Conservation (phyloP, 1,140 invertebrate species). For the Bombus impatiens region DNA sequence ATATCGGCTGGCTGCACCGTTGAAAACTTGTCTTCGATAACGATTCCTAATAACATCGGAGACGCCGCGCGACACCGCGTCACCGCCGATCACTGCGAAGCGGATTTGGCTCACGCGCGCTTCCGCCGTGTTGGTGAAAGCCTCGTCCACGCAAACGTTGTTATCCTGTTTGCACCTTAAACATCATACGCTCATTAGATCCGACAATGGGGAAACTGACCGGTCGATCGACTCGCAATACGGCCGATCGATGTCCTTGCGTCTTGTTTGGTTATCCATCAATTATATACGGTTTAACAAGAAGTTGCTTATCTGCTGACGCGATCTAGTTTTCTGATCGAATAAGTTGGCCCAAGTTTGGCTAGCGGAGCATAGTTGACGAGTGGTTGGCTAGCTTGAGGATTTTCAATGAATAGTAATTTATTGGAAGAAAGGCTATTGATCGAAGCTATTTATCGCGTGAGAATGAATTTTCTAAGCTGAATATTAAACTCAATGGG, state of each 20-base stretch:
- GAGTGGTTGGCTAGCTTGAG: background rate
- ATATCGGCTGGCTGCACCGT: conserved; percentile 53
- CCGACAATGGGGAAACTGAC: conserved; percentile 40
- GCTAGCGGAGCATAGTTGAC: background rate
- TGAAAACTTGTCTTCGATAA: conserved; percentile 67
- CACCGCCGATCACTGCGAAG: conserved; percentile 23
- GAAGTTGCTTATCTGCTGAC: no score
- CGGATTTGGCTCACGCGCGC: background rate
- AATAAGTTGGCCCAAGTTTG: background rate
- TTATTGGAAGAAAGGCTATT: background rate
- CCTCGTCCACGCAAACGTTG: conserved; percentile 44
- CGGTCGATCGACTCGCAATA: conserved; percentile 34
- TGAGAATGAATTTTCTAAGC: no score
- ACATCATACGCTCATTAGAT: conserved; percentile 49
- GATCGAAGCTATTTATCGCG: no score
- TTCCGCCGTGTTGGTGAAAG: background rate
- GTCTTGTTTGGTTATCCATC: conserved; percentile 33
- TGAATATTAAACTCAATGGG: background rate
- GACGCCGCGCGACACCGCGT: conserved; percentile 45
- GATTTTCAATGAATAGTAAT: background rate
- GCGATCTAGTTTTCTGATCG: background rate
- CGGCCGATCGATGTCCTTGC: conserved; percentile 42
- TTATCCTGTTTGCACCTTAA: conserved; percentile 59
- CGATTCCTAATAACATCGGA: conserved; percentile 66
- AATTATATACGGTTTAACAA: conserved; percentile 40